Evolutionary conservation across 2,888 invertebrate species (phyloP), one percentile per base, ranked within the genome.

Genomic region (Dusona sp.): DNA sequence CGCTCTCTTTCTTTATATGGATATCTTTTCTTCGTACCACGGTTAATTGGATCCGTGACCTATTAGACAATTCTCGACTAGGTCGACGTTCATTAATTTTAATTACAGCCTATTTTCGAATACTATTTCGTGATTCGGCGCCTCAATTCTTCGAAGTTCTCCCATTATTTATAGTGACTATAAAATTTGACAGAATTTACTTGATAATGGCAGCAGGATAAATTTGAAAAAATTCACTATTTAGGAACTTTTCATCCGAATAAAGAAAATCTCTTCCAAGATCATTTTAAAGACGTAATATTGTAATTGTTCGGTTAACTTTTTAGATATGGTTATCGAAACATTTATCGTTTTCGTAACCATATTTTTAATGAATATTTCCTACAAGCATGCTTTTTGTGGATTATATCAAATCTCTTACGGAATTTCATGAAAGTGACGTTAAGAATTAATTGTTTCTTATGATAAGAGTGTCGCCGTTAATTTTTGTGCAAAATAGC

Each of bases 71-170:
- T 29, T 74, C 80, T 79, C 45, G 42, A 85, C 75, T 75, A 81
- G 80, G 36, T 68, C 79, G 74, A 36, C 57, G 74, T 72, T 88
- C 88, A 84, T 89, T 90, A 87, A 86, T 88, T 89, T 88, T 90
- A 87, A 89, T 89, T 87, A 88, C 80, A 74, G 51, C 48, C 70
- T 84, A 86, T 88, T 88, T 88, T 79, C 22, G 61, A 82, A 85
- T 67, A 68, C 67, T 61, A 48, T 78, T 73, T 78, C 25, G 29
- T 54, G 16, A 68, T 79, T 82, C 33, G 29, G 13, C 9, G 38
- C 0, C n/a, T 22, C 36, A 42, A 19, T 45, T 13, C 25, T 22
- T 22, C 22, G 7, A 70, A 48, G n/a, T 36, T 67, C 4, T 54
- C 11, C 38, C 19, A 72, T 78, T 16, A 72, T 83, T 65, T 42